Evolutionary conservation across 2,797 vertebrate genomes (phyloP).

Genomic region (Parauchenoglanis punctatus): DNA sequence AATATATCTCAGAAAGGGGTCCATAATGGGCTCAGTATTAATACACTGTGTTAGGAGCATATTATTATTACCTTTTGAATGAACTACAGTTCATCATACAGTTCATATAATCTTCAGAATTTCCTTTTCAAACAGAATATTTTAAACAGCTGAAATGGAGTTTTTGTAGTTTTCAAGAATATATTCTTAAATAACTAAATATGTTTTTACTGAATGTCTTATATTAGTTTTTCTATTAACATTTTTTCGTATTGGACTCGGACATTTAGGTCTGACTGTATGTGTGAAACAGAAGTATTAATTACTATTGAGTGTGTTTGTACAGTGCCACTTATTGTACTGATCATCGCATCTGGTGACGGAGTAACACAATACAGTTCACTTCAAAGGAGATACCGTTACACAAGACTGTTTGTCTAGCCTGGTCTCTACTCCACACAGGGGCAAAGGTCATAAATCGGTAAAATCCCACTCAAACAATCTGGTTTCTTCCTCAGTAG

Average conservation of each 20-base stretch:
- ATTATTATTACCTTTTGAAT: neutral
- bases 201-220: too few species aligned
- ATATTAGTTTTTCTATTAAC: neutral
- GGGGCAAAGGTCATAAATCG: slow-evolving; percentile 47
- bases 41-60: neutral
- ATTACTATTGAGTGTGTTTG: slow-evolving; percentile 52
- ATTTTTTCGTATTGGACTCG: neutral
- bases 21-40: neutral
- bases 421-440: slow-evolving; percentile 46
- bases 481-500: slow-evolving; percentile 35
- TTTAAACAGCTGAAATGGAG: neutral
- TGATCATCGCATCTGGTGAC: slow-evolving; percentile 56
- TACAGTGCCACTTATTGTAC: slow-evolving; percentile 57
- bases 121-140: neutral
- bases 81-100: neutral
- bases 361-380: slow-evolving; percentile 56
- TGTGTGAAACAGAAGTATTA: slow-evolving; percentile 48
- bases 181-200: neutral
- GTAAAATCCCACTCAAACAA: slow-evolving; percentile 44
- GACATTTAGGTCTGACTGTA: neutral
- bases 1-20: neutral
- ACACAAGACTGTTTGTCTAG: slow-evolving; percentile 51
- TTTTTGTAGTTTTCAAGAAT: slow-evolving; percentile 1
- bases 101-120: neutral
- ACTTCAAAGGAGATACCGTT: slow-evolving; percentile 61